phyloP scores from a whole-genome alignment of 1,140 invertebrate species.

The Apis florea region DNA sequence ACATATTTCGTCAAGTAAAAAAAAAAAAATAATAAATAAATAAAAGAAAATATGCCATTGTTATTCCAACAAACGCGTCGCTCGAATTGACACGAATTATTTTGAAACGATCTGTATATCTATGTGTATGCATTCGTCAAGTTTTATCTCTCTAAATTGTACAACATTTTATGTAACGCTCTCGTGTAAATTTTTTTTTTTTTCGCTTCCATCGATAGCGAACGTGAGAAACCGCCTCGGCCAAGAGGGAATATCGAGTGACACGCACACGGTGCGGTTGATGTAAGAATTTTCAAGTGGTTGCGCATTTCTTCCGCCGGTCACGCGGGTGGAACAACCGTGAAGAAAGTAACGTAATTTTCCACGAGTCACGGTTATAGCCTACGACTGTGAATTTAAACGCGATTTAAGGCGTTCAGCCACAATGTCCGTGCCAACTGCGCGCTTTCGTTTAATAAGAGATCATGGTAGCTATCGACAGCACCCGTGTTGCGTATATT shows the following conservation, averaged over 20 bases:
- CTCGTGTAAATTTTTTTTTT: not conserved
- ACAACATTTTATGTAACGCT: not conserved
- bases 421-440: constrained; percentile 51
- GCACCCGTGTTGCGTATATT: not conserved
- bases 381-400: constrained; percentile 29
- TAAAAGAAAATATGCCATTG: too few relatives aligned
- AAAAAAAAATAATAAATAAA: too few relatives aligned
- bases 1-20: too few relatives aligned
- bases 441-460: constrained; percentile 25
- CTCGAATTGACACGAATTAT: too few relatives aligned
- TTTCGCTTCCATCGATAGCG: too few relatives aligned
- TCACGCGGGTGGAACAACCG: constrained; percentile 17
- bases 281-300: not conserved
- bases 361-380: constrained; percentile 36
- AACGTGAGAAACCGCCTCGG: not conserved
- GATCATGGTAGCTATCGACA: constrained; percentile 8
- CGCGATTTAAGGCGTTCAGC: constrained; percentile 9
- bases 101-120: not conserved
- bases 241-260: not conserved
- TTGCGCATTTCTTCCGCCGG: constrained; percentile 1
- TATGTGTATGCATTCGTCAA: too few relatives aligned
- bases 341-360: constrained; percentile 43
- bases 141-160: not conserved
- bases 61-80: too few relatives aligned
- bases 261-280: not conserved